Evolutionary conservation across 2,113 vertebrate species (phyloP).

Genomic region (Sprattus sprattus): DNA sequence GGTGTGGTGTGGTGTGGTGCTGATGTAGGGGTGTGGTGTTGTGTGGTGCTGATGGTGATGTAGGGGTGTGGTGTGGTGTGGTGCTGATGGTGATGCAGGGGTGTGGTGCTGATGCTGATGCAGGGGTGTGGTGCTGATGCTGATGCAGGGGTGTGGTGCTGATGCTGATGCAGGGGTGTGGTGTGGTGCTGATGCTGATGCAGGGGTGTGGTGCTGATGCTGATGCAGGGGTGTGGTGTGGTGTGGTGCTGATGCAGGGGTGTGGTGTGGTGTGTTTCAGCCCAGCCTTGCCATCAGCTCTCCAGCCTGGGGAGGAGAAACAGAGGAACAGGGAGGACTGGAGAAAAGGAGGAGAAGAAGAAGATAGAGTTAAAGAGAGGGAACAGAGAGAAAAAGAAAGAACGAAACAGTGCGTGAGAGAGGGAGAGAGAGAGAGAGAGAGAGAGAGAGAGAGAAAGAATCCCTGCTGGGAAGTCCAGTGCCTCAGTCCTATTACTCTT

Average conservation of each 20-base stretch:
- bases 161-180: too few relatives aligned
- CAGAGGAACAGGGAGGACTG: not conserved
- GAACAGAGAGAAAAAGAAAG: not conserved
- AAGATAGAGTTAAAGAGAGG: not conserved
- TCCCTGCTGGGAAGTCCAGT: slow-evolving; percentile 3
- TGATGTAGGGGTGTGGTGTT: too few relatives aligned
- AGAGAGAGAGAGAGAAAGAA: not conserved
- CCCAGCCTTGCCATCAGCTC: not conserved
- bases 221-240: too few relatives aligned
- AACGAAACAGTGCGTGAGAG: not conserved
- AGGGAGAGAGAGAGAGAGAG: not conserved
- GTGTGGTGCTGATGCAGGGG: too few relatives aligned
- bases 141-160: too few relatives aligned
- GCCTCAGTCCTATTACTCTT: not conserved
- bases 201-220: too few relatives aligned
- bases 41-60: not conserved
- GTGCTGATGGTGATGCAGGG: not conserved
- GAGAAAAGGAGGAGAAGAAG: not conserved
- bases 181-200: too few relatives aligned
- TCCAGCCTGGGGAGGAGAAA: not conserved
- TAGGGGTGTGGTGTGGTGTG: not conserved
- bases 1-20: not conserved
- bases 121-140: not conserved
- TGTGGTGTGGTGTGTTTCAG: not conserved
- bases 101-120: not conserved